phyloP scores from a whole-genome alignment of 1,140 invertebrate species.

The Nixonia krombeini region DNA sequence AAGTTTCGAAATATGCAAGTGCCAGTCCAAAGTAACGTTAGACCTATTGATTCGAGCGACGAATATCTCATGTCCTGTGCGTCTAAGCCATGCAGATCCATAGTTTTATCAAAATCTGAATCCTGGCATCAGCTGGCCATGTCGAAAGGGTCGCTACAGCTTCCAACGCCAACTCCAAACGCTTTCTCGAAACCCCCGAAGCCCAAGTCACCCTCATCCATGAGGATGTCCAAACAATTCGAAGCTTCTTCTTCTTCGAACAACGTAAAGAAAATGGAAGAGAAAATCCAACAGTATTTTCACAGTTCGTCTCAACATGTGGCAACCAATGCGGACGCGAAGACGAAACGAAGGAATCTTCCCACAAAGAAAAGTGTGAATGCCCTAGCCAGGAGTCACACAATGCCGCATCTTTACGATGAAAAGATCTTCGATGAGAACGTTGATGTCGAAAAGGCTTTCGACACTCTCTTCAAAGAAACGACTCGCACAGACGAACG shows the following conservation, averaged over 20 bases:
- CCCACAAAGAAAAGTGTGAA: conserved; percentile 42
- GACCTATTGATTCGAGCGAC: conserved; percentile 62
- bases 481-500: conserved; percentile 56
- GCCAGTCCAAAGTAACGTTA: conserved; percentile 25
- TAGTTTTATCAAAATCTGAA: conserved; percentile 81
- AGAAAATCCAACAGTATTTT: conserved; percentile 86
- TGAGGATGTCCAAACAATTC: conserved; percentile 80
- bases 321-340: conserved; percentile 24
- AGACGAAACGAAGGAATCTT: conserved; percentile 45
- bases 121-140: conserved; percentile 81
- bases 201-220: conserved; percentile 80
- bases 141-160: conserved; percentile 54
- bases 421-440: conserved; percentile 76
- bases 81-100: conserved; percentile 57
- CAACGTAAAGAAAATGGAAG: conserved; percentile 81
- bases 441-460: conserved; percentile 81
- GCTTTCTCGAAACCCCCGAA: conserved; percentile 72
- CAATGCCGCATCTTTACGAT: conserved; percentile 79
- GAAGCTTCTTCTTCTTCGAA: conserved; percentile 83
- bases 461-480: conserved; percentile 80
- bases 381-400: conserved; percentile 77
- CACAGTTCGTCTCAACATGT: conserved; percentile 14
- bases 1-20: conserved; percentile 45
- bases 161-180: conserved; percentile 52
- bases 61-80: conserved; percentile 65